Evolutionary conservation across 2,797 vertebrate species (phyloP), one percentile per base, ranked within the genome.

Genomic region (Squalus acanthias): DNA sequence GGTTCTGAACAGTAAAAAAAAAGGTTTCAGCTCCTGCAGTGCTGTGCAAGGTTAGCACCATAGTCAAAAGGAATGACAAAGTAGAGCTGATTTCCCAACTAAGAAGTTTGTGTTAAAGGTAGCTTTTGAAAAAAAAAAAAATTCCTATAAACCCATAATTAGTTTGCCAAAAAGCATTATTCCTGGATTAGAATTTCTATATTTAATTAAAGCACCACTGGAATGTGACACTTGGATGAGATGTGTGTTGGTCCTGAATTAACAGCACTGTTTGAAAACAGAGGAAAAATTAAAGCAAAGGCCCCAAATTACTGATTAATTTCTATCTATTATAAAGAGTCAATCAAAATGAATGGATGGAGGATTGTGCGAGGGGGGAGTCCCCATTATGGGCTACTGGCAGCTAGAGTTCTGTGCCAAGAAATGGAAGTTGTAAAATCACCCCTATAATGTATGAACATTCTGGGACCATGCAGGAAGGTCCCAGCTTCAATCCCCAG

Each of bases 81-180:
- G 17, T 33, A 1, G 46, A 70, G 69, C n/a, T 92, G 33, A 92
- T n/a, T 39, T n/a, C 7, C 15, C 89, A 92, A 65, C 63, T 92
- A 17, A 7, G 15, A 65, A 22, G 46, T 50, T 50, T 95, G 24
- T 26, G 26, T 95, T 95, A 29, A 85, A 95, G 22, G 12, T 95
- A 12, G 24, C 50, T 95, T 74, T 74, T 33, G 67, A 95, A 53
- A 33, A 57, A 74, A 72, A 15, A 95, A 26, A 24, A 95, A 72
- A 29, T 95, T 29, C 24, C 65, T 72, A 95, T 95, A 72, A 72
- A 65, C 17, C 89, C 33, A 92, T n/a, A 92, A 65, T n/a, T 92
- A 92, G 15, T 50, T 53, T 72, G 22, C 12, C 20, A 20, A 94
- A 50, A 70, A 50, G 20, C 24, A 53, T 29, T 95, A 72, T 95